Conservation (phyloP, 2,797 vertebrate genomes). For the Mus spretus region DNA sequence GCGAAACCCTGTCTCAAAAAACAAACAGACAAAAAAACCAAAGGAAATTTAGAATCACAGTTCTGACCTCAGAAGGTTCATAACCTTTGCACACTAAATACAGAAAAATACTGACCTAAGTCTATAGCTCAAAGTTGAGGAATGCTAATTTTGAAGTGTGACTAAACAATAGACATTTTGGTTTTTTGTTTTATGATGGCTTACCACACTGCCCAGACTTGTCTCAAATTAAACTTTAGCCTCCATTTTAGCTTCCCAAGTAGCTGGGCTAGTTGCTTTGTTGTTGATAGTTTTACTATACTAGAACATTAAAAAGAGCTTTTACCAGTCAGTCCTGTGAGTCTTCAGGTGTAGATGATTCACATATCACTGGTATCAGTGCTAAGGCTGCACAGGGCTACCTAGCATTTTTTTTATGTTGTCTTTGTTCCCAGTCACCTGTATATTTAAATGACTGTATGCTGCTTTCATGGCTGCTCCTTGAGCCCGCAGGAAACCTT, state of each 20-base stretch:
- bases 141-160: conserved; percentile 2
- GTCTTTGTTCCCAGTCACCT: background rate
- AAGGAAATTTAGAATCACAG: conserved; percentile 12
- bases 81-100: background rate
- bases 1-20: too few species aligned
- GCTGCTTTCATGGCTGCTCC: background rate
- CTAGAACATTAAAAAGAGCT: background rate
- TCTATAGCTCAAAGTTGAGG: background rate
- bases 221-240: background rate
- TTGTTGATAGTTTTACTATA: background rate
- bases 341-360: background rate
- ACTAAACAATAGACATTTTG: background rate
- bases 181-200: background rate
- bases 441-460: background rate
- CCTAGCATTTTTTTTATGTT: background rate
- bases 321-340: background rate
- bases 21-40: background rate
- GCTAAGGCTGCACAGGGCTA: background rate
- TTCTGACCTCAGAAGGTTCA: background rate
- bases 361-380: accelerated
- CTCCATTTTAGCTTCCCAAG: background rate
- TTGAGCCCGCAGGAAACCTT: background rate
- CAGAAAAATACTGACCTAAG: background rate
- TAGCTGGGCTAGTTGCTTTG: background rate
- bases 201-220: background rate